Evolutionary conservation across 2,888 invertebrate species (phyloP).

Genomic region (Tipula lateralis): DNA sequence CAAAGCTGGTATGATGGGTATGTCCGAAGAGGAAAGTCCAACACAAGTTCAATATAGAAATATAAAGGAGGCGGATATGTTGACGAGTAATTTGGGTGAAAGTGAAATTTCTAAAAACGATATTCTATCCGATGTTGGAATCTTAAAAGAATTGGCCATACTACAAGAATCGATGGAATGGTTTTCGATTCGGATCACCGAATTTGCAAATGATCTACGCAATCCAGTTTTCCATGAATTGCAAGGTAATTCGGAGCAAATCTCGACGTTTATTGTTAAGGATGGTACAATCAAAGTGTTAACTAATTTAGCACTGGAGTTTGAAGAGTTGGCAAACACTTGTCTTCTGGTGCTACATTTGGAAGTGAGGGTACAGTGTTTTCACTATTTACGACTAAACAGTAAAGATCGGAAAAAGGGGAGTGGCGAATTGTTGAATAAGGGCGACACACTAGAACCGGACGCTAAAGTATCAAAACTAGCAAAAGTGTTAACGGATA

Average conservation of each 20-base stretch:
- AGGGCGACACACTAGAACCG: constrained; percentile 70
- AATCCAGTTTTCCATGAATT: constrained; percentile 50
- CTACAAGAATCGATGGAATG: constrained; percentile 91
- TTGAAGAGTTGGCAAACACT: constrained; percentile 84
- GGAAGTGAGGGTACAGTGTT: constrained; percentile 93
- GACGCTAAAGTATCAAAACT: constrained; percentile 72
- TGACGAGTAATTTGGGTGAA: constrained; percentile 87
- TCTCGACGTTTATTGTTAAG: constrained; percentile 48
- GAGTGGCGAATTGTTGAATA: constrained; percentile 46
- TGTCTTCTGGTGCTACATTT: constrained; percentile 87
- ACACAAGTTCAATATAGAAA: constrained; percentile 73
- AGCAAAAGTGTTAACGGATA: constrained; percentile 69
- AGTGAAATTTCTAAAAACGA: constrained; percentile 78
- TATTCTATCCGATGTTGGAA: constrained; percentile 77
- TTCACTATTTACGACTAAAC: constrained; percentile 75
- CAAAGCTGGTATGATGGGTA: constrained; percentile 35
- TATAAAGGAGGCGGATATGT: constrained; percentile 84
- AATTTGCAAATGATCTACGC: constrained; percentile 55
- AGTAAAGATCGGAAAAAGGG: constrained; percentile 44
- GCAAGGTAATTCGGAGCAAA: constrained; percentile 28
- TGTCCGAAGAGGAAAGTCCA: constrained; percentile 69
- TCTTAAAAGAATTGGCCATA: constrained; percentile 78
- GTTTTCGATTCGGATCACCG: constrained; percentile 65
- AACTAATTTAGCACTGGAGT: constrained; percentile 68
- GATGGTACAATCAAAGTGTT: constrained; percentile 60